A percentile compares a stretch with the other conserved stretches of the same genome.
Evolutionary conservation across 2,797 vertebrate genomes (phyloP).

Genomic region (Gymnocypris eckloni): DNA sequence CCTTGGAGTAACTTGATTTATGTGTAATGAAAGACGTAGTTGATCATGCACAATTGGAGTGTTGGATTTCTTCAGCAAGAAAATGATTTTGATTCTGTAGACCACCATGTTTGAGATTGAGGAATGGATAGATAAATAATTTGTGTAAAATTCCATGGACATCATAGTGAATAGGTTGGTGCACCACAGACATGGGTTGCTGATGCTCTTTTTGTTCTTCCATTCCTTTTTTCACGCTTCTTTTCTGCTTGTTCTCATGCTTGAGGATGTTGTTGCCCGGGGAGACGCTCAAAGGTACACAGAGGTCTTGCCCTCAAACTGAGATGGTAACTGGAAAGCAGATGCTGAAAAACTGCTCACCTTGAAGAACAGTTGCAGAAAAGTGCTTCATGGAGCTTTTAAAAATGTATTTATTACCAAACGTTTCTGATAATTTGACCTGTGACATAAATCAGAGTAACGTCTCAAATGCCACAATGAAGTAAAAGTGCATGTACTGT

Average conservation of each 20-base stretch:
- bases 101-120: neutral
- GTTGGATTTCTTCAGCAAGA: neutral
- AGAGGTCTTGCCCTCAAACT: slow-evolving; percentile 5
- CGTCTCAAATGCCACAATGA: neutral
- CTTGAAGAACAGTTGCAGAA: neutral
- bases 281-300: neutral
- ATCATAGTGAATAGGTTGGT: neutral
- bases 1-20: neutral
- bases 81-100: neutral
- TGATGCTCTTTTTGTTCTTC: neutral
- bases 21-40: neutral
- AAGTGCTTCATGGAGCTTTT: neutral
- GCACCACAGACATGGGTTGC: neutral
- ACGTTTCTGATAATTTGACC: neutral
- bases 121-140: neutral
- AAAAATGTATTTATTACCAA: neutral
- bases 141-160: neutral
- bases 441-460: neutral
- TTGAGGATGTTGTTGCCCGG: neutral
- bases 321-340: neutral
- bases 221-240: neutral
- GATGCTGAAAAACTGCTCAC: neutral
- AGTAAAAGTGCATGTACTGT: neutral
- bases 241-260: neutral
- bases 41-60: neutral